Evolutionary conservation across 2,113 vertebrate genomes (phyloP).

Genomic region (Clinocottus analis): DNA sequence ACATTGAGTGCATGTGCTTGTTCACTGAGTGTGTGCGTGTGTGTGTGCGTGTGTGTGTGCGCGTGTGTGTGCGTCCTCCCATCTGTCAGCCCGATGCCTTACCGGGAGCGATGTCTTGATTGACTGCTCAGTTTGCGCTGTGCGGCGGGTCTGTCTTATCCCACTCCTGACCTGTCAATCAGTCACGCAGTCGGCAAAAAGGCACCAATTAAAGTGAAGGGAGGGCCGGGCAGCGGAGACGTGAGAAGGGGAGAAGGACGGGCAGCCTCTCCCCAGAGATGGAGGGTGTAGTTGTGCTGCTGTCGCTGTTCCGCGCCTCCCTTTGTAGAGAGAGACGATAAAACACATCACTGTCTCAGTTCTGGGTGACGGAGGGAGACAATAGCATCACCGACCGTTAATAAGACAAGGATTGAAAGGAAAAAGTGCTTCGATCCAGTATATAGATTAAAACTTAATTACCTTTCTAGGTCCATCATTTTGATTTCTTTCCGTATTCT

Average conservation of each 20-base stretch:
- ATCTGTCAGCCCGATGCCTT: constrained; percentile 31
- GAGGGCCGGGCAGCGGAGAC: neutral
- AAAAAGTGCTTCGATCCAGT: constrained; percentile 7
- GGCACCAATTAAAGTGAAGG: constrained; percentile 61
- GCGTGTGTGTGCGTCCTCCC: constrained; percentile 23
- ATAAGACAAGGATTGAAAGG: neutral
- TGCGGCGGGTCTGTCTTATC: constrained; percentile 42
- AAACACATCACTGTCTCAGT: constrained; percentile 22
- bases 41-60: neutral
- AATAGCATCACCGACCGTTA: neutral
- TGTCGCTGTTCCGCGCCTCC: constrained; percentile 15
- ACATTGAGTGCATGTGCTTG: neutral
- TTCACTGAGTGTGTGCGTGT: neutral
- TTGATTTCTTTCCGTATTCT: constrained; percentile 24
- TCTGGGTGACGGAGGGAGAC: constrained; percentile 8
- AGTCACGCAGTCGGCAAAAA: constrained; percentile 55
- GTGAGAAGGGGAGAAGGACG: constrained; percentile 5
- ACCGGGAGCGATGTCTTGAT: constrained; percentile 51
- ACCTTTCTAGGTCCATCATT: neutral
- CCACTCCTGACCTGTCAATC: constrained; percentile 66
- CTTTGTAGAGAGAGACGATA: constrained; percentile 21
- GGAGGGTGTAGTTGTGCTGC: constrained; percentile 22
- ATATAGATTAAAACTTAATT: constrained; percentile 21
- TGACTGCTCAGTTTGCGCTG: constrained; percentile 59
- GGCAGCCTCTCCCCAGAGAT: neutral